Conservation (phyloP, 2,113 vertebrate genomes). For the Columba janthina region DNA sequence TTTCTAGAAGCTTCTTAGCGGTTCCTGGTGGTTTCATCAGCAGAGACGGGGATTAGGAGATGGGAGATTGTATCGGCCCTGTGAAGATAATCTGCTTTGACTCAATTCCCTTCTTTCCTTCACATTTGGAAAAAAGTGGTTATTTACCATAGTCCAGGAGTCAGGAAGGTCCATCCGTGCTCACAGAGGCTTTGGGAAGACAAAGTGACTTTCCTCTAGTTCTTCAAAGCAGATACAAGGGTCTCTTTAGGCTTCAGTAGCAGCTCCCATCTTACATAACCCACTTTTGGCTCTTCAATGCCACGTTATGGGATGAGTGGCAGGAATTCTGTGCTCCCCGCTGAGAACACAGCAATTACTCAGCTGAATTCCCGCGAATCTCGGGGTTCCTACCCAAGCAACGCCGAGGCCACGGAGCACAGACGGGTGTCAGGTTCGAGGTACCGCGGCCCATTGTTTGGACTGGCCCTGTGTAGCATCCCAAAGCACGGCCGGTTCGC, state of each 20-base stretch:
- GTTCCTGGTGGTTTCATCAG: not conserved
- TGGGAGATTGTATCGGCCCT: not conserved
- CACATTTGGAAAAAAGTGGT: too few relatives aligned
- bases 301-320: accelerated
- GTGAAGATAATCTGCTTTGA: not conserved
- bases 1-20: not conserved
- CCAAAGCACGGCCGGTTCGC: accelerated
- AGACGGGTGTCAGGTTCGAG: accelerated
- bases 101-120: not conserved
- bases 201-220: not conserved
- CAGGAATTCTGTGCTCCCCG: not conserved
- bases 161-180: not conserved
- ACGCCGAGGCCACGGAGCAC: accelerated
- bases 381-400: accelerated
- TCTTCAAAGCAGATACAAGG: not conserved
- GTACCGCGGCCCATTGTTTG: not conserved
- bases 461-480: not conserved
- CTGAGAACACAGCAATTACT: not conserved
- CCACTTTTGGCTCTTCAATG: not conserved
- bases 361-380: not conserved
- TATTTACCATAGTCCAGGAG: not conserved
- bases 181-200: not conserved
- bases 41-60: not conserved
- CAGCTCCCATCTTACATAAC: not conserved
- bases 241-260: not conserved